These are phyloP conservation scores for Caiman crocodilus DNA, from an alignment of 2,797 vertebrate species.

Conservation along the genomic window DNA sequence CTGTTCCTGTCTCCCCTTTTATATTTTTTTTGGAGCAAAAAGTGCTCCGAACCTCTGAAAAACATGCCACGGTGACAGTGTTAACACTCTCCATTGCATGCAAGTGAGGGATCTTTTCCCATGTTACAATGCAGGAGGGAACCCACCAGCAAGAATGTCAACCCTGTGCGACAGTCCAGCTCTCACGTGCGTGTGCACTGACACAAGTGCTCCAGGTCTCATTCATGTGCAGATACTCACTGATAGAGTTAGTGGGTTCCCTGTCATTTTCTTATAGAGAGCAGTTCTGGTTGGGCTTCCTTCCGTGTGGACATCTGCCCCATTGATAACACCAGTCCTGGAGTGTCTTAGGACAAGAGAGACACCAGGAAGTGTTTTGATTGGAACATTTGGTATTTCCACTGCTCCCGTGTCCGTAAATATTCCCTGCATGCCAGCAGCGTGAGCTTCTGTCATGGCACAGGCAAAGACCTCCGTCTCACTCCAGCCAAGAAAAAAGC, in stretches of 20 bases:
- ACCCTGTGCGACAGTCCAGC: not conserved
- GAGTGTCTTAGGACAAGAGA: constrained; percentile 60
- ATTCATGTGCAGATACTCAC: constrained; percentile 18
- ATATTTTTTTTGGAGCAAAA: not conserved
- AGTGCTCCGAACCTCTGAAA: not conserved
- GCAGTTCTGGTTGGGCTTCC: constrained; percentile 64
- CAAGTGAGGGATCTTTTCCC: constrained; percentile 21
- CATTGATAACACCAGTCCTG: constrained; percentile 72
- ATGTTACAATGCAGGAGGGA: constrained; percentile 34
- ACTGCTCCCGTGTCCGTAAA: not conserved
- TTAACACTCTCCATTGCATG: not conserved
- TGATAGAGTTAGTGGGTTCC: constrained; percentile 58
- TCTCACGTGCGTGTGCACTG: too few species aligned
- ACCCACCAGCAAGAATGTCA: not conserved
- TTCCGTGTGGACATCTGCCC: constrained; percentile 71
- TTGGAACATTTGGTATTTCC: not conserved
- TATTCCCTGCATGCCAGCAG: not conserved
- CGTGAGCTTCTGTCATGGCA: not conserved
- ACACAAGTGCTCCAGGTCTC: too few species aligned
- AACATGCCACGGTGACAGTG: not conserved
- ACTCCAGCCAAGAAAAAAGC: not conserved
- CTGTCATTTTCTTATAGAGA: constrained; percentile 54
- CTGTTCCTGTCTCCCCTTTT: not conserved
- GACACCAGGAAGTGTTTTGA: not conserved
- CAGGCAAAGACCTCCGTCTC: not conserved